Conservation (phyloP, 2,113 vertebrate species). For the Platichthys flesus region DNA sequence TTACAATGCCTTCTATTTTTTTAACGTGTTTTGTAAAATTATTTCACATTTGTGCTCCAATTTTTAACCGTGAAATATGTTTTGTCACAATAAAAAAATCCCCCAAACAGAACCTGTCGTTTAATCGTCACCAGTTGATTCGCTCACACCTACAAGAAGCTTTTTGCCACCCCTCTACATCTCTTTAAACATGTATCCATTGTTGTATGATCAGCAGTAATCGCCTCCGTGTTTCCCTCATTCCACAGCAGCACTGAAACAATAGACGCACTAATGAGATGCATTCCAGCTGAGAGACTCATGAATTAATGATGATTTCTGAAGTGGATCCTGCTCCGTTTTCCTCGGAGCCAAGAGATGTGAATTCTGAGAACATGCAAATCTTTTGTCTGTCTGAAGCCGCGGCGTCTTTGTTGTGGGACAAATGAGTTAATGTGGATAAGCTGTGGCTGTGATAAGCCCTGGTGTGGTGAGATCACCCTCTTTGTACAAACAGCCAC, state of each 20-base stretch:
- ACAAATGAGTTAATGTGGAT: slow-evolving; percentile 63
- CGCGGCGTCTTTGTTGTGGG: slow-evolving; percentile 47
- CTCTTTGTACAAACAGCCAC: slow-evolving; percentile 25
- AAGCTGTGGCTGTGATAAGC: slow-evolving; percentile 31
- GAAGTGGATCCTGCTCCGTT: slow-evolving; percentile 67
- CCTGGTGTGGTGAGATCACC: slow-evolving; percentile 11
- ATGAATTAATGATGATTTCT: slow-evolving; percentile 76
- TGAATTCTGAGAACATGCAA: slow-evolving; percentile 73
- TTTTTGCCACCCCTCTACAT: background rate
- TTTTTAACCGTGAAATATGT: slow-evolving; percentile 16
- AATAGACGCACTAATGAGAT: slow-evolving; percentile 62
- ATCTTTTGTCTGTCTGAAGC: slow-evolving; percentile 55
- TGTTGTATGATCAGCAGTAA: slow-evolving; percentile 33
- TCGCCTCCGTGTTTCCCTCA: slow-evolving; percentile 17
- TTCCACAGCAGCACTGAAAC: slow-evolving; percentile 33
- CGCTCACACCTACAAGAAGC: background rate
- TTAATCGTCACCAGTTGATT: background rate
- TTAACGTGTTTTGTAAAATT: slow-evolving; percentile 6
- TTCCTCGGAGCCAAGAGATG: slow-evolving; percentile 56
- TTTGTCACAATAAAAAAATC: slow-evolving; percentile 39
- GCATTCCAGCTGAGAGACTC: slow-evolving; percentile 52
- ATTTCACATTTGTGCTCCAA: slow-evolving; percentile 8
- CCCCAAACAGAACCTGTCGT: background rate
- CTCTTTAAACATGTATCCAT: slow-evolving; percentile 19
- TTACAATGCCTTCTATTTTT: background rate